Percentiles rank a stretch among this genome's conserved stretches.
Evolutionary conservation across 2,113 vertebrate species (phyloP).

Genomic region (Corythaixoides concolor): DNA sequence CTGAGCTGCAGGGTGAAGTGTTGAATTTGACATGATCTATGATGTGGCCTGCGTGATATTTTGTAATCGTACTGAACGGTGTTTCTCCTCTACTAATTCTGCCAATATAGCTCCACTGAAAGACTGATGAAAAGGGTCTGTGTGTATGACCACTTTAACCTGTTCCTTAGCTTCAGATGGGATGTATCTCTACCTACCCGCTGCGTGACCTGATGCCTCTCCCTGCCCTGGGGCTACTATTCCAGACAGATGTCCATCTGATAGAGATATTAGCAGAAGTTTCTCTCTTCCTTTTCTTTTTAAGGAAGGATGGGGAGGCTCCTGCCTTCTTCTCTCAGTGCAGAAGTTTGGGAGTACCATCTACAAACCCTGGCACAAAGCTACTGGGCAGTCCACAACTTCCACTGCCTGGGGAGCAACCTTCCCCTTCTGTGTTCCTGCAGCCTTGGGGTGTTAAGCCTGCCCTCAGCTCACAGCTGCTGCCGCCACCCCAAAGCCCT

Average conservation of each 20-base stretch:
- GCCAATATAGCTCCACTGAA: background rate
- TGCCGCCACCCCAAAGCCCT: background rate
- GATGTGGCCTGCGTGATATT: background rate
- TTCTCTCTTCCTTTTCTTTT: background rate
- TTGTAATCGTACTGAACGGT: background rate
- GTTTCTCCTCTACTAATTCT: background rate
- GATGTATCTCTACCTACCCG: background rate
- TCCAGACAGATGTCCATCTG: background rate
- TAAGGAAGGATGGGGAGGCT: background rate
- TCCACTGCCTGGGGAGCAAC: background rate
- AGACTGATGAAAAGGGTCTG: background rate
- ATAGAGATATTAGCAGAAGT: background rate
- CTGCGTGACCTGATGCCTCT: background rate
- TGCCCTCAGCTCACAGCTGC: background rate
- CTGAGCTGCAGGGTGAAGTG: background rate
- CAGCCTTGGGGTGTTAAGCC: background rate
- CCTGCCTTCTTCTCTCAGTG: background rate
- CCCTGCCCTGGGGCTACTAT: background rate
- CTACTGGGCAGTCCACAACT: background rate
- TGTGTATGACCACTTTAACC: rapidly evolving
- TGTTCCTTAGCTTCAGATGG: background rate
- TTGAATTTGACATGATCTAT: rapidly evolving
- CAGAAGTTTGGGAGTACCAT: background rate
- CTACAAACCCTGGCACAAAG: background rate
- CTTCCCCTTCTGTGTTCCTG: background rate